Conservation (phyloP, 2,888 invertebrate genomes). For the Sclerodermus sp. region DNA sequence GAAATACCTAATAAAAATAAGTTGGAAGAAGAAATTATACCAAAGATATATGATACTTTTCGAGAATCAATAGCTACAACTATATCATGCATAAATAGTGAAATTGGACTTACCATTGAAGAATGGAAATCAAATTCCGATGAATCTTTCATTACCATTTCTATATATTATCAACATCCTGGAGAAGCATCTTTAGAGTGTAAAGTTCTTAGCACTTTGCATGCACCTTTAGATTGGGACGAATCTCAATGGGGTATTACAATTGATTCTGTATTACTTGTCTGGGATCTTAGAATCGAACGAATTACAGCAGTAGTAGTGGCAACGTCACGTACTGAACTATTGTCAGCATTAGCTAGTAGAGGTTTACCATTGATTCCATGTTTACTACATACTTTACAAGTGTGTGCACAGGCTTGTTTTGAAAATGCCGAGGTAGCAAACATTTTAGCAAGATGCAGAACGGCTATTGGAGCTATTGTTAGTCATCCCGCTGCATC, state of each 20-base stretch:
- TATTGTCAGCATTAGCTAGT: constrained; percentile 45
- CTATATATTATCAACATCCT: constrained; percentile 55
- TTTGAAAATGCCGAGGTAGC: constrained; percentile 54
- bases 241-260: constrained; percentile 52
- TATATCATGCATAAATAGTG: constrained; percentile 41
- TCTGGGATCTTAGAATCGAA: constrained; percentile 56
- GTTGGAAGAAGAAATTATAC: constrained; percentile 58
- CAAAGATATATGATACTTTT: constrained; percentile 56
- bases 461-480: constrained; percentile 53
- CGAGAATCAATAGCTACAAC: constrained; percentile 49
- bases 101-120: constrained; percentile 56
- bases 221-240: constrained; percentile 53
- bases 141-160: constrained; percentile 55
- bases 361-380: constrained; percentile 55
- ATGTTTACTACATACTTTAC: constrained; percentile 56
- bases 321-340: constrained; percentile 48
- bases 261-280: constrained; percentile 52
- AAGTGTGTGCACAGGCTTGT: constrained; percentile 55
- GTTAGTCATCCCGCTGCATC: constrained; percentile 46
- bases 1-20: constrained; percentile 59
- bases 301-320: constrained; percentile 56
- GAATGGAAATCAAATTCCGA: constrained; percentile 56
- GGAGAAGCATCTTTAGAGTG: constrained; percentile 53
- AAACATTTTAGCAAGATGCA: constrained; percentile 53
- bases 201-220: constrained; percentile 56